phyloP scores from a whole-genome alignment of 2,797 vertebrate species.

The Acipenser ruthenus region DNA sequence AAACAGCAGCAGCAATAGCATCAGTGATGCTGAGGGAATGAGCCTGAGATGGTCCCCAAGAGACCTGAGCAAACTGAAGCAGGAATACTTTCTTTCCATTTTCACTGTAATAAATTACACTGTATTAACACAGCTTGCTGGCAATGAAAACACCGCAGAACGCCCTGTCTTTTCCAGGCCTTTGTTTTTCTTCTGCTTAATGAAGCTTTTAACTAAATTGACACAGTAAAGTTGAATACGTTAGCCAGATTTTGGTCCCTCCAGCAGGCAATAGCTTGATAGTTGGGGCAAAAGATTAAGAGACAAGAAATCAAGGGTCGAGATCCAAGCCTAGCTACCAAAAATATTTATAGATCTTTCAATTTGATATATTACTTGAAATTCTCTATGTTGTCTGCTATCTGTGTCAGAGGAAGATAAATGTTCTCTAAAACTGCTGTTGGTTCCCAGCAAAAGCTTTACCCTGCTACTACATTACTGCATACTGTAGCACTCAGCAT shows the following conservation, averaged over 20 bases:
- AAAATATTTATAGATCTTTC: background rate
- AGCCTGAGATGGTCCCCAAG: conserved; percentile 31
- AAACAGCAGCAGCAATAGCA: conserved; percentile 13
- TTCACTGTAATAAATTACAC: conserved; percentile 57
- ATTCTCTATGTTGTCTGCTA: background rate
- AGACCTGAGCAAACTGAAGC: conserved; percentile 43
- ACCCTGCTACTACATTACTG: conserved; percentile 31
- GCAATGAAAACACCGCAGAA: conserved; percentile 27
- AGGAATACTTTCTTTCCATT: conserved; percentile 40
- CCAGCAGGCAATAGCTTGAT: conserved; percentile 6
- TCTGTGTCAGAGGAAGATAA: background rate
- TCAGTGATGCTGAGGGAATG: conserved; percentile 24
- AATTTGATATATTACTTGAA: background rate
- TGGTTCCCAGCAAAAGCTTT: conserved; percentile 33
- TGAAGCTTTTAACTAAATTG: conserved; percentile 65
- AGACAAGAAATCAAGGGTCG: conserved; percentile 16
- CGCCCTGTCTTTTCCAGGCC: conserved; percentile 28
- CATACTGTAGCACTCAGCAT: conserved; percentile 20
- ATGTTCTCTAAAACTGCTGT: conserved; percentile 22
- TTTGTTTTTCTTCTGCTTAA: conserved; percentile 43
- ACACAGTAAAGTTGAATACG: conserved; percentile 39
- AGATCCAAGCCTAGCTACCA: conserved; percentile 10
- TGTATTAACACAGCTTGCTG: conserved; percentile 58
- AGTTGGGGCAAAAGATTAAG: conserved; percentile 11
- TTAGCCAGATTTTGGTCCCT: conserved; percentile 22